Conservation (phyloP, 2,888 invertebrate species). For the Acleris holmiana region DNA sequence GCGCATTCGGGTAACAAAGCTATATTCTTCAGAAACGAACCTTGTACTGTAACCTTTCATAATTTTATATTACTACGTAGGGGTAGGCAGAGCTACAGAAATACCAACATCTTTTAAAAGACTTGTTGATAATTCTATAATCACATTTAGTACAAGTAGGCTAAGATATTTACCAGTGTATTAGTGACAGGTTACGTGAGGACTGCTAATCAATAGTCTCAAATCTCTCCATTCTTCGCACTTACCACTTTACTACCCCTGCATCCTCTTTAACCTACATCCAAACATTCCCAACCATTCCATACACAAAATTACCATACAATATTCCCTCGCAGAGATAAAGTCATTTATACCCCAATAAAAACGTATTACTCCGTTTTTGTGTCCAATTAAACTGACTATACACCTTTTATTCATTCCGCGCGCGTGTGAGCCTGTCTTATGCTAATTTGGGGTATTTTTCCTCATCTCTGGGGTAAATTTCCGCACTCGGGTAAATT, state of each 20-base stretch:
- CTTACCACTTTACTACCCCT: background rate
- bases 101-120: too few relatives aligned
- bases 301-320: constrained; percentile 29
- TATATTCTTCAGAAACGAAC: too few relatives aligned
- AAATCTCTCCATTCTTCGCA: background rate
- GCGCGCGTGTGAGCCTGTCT: constrained; percentile 36
- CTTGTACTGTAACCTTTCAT: too few relatives aligned
- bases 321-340: constrained; percentile 28
- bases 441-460: constrained; percentile 35
- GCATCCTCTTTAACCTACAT: background rate
- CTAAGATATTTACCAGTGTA: too few relatives aligned
- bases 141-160: too few relatives aligned
- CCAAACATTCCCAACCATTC: background rate
- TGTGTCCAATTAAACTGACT: constrained; percentile 36
- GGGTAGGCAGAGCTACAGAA: too few relatives aligned
- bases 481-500: constrained; percentile 38
- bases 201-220: too few relatives aligned
- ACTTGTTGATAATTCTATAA: too few relatives aligned
- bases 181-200: too few relatives aligned
- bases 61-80: too few relatives aligned
- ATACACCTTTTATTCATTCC: constrained; percentile 32
- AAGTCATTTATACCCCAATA: constrained; percentile 38
- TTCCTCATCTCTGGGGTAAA: constrained; percentile 34
- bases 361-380: constrained; percentile 37
- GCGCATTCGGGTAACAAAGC: too few relatives aligned